Evolutionary conservation across 2,797 vertebrate species (phyloP).

Genomic region (Malacoctenus gilli): DNA sequence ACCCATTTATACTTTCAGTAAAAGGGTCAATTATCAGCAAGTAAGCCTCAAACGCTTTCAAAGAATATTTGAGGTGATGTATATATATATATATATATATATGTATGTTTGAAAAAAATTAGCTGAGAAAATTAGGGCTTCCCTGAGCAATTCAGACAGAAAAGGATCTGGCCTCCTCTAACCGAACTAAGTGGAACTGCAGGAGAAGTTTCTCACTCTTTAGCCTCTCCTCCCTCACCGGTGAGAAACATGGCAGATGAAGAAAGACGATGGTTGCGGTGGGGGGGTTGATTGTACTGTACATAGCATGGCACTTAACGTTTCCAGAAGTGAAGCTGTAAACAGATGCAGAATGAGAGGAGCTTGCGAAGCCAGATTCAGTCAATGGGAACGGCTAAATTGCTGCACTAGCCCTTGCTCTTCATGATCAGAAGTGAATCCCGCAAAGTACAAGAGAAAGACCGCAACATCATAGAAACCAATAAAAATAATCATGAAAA

Average conservation of each 20-base stretch:
- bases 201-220: conserved; percentile 62
- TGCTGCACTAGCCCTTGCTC: conserved; percentile 25
- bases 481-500: too few relatives aligned
- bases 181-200: conserved; percentile 59
- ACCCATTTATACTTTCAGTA: conserved; percentile 16
- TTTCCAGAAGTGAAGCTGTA: conserved; percentile 67
- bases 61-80: conserved; percentile 82
- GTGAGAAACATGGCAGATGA: conserved; percentile 37
- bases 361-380: conserved; percentile 32
- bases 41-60: conserved; percentile 82
- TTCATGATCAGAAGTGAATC: conserved; percentile 8
- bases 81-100: conserved; percentile 77
- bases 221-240: conserved; percentile 27
- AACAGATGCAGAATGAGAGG: conserved; percentile 60
- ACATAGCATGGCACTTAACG: conserved; percentile 69
- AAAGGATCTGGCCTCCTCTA: conserved; percentile 62
- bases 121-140: conserved; percentile 84
- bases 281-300: conserved; percentile 61
- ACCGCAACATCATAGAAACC: background rate
- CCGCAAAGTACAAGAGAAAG: conserved; percentile 6
- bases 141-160: conserved; percentile 84
- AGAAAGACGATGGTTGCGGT: too few relatives aligned
- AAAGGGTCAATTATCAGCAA: conserved; percentile 82
- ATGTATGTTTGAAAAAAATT: conserved; percentile 65
- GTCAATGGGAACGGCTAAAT: conserved; percentile 31